A percentile compares a stretch with the other conserved stretches of the same genome.
Evolutionary conservation across 2,888 invertebrate genomes (phyloP).

Genomic region (Stenichneumon culpator): DNA sequence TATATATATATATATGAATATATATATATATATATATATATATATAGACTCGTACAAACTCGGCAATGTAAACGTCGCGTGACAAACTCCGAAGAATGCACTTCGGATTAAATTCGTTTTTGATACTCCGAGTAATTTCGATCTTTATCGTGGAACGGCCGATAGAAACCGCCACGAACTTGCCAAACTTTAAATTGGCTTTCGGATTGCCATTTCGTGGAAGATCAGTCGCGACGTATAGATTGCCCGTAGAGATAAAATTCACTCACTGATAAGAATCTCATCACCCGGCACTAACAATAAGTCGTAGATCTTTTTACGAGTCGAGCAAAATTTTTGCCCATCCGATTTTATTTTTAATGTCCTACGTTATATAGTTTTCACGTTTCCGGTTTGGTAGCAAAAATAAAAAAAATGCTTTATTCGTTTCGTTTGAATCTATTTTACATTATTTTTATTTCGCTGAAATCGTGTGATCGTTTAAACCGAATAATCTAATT

Average conservation of each 20-base stretch:
- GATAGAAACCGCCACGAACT: conserved; percentile 37
- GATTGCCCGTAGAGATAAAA: conserved; percentile 52
- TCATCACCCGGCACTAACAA: conserved; percentile 52
- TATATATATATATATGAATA: neutral
- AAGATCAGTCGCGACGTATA: conserved; percentile 50
- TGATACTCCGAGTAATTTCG: neutral
- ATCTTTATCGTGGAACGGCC: conserved; percentile 61
- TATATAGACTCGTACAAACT: conserved; percentile 39
- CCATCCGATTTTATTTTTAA: neutral
- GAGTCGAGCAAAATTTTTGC: neutral
- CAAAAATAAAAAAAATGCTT: no score
- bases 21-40: conserved; percentile 29
- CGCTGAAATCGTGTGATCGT: neutral
- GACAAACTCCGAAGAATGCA: neutral
- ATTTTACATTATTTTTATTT: neutral
- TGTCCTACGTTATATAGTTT: neutral
- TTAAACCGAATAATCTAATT: neutral
- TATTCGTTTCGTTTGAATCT: no score
- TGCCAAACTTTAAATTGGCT: conserved; percentile 56
- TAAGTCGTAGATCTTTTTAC: conserved; percentile 40
- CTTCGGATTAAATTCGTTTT: neutral
- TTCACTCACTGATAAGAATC: conserved; percentile 53
- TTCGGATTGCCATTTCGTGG: conserved; percentile 8
- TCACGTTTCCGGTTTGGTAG: neutral
- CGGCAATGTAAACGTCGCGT: conserved; percentile 62